Evolutionary conservation across 1,140 invertebrate species (phyloP).

Genomic region (Trichonephila inaurata): DNA sequence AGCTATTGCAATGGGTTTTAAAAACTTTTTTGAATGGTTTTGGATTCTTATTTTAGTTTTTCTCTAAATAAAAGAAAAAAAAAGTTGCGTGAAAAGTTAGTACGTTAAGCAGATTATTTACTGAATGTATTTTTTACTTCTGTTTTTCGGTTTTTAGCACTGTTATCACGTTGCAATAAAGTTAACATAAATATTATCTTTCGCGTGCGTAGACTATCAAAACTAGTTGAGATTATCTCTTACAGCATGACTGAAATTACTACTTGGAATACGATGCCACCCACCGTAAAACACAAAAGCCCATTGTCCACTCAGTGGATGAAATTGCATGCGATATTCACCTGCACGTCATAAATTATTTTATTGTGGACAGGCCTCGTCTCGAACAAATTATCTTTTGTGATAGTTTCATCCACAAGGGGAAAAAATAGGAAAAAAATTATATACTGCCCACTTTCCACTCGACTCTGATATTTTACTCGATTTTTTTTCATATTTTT

Average conservation of each 20-base stretch:
- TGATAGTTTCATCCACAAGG: conserved; percentile 43
- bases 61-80: too few species aligned
- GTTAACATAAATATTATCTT: neutral
- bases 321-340: conserved; percentile 30
- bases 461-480: conserved; percentile 16
- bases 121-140: too few species aligned
- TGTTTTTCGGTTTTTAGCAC: too few species aligned
- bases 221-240: neutral
- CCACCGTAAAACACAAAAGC: conserved; percentile 1
- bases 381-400: conserved; percentile 61
- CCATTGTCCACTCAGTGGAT: conserved; percentile 1
- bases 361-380: conserved; percentile 17
- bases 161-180: too few species aligned
- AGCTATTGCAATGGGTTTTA: too few species aligned
- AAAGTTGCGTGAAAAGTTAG: too few species aligned
- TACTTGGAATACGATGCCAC: neutral
- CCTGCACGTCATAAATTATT: conserved; percentile 57
- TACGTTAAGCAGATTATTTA: too few species aligned
- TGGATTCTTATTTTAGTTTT: too few species aligned
- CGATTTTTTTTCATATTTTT: conserved; percentile 5
- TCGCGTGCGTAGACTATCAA: neutral
- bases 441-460: conserved; percentile 60
- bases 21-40: too few species aligned
- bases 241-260: neutral
- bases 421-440: conserved; percentile 16